A percentile compares a stretch with the other conserved stretches of the same genome.
Evolutionary conservation across 2,113 vertebrate genomes (phyloP).

Genomic region (Grus americana): DNA sequence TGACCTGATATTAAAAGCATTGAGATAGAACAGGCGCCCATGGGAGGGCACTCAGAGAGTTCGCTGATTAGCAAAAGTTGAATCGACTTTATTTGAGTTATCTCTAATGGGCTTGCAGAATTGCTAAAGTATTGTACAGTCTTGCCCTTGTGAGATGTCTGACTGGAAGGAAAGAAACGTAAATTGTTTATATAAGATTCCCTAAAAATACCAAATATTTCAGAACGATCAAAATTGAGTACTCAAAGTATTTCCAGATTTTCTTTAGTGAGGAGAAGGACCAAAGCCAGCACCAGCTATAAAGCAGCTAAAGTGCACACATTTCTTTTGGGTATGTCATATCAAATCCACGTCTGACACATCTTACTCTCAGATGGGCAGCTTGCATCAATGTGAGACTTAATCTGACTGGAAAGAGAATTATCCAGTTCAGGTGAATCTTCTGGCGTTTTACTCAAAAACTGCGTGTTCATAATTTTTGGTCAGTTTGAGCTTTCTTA

Average conservation of each 20-base stretch:
- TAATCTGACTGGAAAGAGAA: not conserved
- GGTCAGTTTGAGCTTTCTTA: not conserved
- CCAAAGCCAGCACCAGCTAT: not conserved
- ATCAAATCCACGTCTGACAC: not conserved
- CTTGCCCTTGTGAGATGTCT: not conserved
- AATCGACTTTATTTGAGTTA: not conserved
- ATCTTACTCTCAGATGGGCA: not conserved
- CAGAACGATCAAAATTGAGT: not conserved
- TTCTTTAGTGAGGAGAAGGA: not conserved
- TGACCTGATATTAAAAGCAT: not conserved
- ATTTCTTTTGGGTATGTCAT: not conserved
- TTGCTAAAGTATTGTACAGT: not conserved
- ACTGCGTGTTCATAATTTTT: not conserved
- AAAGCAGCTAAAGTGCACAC: not conserved
- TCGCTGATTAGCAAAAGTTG: not conserved
- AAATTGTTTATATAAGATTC: not conserved
- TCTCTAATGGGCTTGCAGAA: not conserved
- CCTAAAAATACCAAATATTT: not conserved
- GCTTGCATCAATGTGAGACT: not conserved
- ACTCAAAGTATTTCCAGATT: not conserved
- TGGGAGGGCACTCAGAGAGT: not conserved
- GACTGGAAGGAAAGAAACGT: not conserved
- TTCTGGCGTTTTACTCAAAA: not conserved
- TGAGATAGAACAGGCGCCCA: no score
- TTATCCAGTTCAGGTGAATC: not conserved